Percentiles rank a stretch among this genome's conserved stretches.
phyloP scores from a whole-genome alignment of 2,113 vertebrate genomes.

The Pelvicachromis taeniatus region DNA sequence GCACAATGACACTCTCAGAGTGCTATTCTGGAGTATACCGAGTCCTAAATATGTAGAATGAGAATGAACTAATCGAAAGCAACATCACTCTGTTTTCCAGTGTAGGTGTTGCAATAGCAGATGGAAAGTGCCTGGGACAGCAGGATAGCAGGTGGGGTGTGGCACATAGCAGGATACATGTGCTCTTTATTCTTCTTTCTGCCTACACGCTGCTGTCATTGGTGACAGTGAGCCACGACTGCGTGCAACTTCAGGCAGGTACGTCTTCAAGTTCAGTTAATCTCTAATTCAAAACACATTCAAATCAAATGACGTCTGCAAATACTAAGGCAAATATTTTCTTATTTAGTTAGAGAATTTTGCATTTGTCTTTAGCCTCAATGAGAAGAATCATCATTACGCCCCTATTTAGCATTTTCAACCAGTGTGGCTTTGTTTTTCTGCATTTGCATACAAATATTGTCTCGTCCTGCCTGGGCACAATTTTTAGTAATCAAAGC shows the following conservation, averaged over 20 bases:
- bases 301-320: conserved; percentile 39
- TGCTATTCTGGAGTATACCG: neutral
- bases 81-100: neutral
- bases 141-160: neutral
- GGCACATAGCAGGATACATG: neutral
- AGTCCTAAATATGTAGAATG: neutral
- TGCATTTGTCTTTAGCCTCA: conserved; percentile 34
- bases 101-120: neutral
- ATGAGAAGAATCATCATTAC: conserved; percentile 3
- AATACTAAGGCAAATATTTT: conserved; percentile 48
- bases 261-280: neutral
- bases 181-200: neutral
- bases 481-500: conserved; percentile 21
- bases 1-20: neutral
- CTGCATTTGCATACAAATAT: conserved; percentile 44
- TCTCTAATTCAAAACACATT: conserved; percentile 31
- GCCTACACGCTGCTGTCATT: neutral
- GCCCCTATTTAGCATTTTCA: conserved; percentile 33
- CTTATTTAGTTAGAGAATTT: conserved; percentile 22
- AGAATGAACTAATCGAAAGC: neutral
- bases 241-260: neutral
- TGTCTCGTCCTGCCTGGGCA: conserved; percentile 21
- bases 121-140: neutral
- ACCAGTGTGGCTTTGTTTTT: conserved; percentile 18
- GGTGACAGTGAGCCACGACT: neutral